Percentiles rank a stretch among this genome's conserved stretches.
Conservation (phyloP, 2,888 invertebrate genomes). For the Muschampia plurimacula region DNA sequence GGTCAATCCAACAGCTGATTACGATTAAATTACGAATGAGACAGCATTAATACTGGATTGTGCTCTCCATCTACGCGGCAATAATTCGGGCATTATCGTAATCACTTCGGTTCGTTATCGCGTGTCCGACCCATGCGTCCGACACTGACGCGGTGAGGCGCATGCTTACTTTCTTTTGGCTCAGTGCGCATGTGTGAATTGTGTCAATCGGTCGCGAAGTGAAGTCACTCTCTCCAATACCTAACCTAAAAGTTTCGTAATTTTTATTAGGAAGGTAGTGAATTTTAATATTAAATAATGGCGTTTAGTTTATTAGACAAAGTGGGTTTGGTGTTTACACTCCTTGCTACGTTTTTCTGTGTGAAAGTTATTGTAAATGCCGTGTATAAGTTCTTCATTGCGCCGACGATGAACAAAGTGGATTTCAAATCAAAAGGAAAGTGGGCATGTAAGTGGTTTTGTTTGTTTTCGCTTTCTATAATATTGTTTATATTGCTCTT, state of each 20-base stretch:
- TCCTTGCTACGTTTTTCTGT: slow-evolving; percentile 61
- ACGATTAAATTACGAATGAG: neutral
- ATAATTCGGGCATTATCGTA: slow-evolving; percentile 28
- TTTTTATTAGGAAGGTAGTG: slow-evolving; percentile 41
- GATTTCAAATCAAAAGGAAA: slow-evolving; percentile 89
- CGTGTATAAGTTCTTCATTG: slow-evolving; percentile 75
- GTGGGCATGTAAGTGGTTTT: slow-evolving; percentile 91
- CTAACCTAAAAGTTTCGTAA: slow-evolving; percentile 59
- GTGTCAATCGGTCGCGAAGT: slow-evolving; percentile 66
- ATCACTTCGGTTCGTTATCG: slow-evolving; percentile 23
- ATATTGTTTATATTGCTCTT: neutral
- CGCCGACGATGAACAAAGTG: slow-evolving; percentile 85
- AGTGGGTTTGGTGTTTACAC: slow-evolving; percentile 74
- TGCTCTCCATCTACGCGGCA: slow-evolving; percentile 17
- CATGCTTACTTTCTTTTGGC: slow-evolving; percentile 75
- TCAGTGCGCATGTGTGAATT: slow-evolving; percentile 76
- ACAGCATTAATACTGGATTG: slow-evolving; percentile 9
- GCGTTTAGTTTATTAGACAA: slow-evolving; percentile 70
- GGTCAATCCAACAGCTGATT: neutral
- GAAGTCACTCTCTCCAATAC: slow-evolving; percentile 51
- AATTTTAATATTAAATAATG: slow-evolving; percentile 54
- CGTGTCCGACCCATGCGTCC: slow-evolving; percentile 49
- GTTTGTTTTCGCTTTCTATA: slow-evolving; percentile 20
- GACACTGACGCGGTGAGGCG: slow-evolving; percentile 50
- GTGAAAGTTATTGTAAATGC: slow-evolving; percentile 57